Conservation (phyloP, 2,888 invertebrate genomes). For the Amblyjoppa fuscipennis region DNA sequence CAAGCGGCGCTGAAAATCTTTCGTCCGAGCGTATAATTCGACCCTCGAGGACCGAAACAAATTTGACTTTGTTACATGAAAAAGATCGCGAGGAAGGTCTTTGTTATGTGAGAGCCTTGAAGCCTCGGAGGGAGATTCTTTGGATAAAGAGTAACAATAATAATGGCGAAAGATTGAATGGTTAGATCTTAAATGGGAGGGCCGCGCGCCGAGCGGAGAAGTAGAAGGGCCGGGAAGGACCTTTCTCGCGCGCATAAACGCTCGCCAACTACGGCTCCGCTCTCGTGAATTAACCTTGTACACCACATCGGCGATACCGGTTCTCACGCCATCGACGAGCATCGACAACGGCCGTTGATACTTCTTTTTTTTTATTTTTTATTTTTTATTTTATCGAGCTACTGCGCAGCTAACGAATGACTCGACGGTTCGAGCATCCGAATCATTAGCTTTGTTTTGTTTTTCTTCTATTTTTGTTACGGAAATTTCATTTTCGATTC, state of each 20-base stretch:
- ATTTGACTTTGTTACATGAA: neutral
- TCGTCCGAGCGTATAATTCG: neutral
- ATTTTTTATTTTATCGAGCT: neutral
- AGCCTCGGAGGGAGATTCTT: neutral
- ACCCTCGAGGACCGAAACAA: neutral
- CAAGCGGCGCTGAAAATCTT: neutral
- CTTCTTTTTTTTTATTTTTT: neutral
- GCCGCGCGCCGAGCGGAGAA: neutral
- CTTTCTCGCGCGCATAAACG: conserved; percentile 31
- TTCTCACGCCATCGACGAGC: conserved; percentile 48
- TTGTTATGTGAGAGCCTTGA: conserved; percentile 2
- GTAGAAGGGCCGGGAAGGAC: conserved; percentile 41
- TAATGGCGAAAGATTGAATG: neutral
- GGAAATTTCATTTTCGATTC: neutral
- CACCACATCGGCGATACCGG: conserved; percentile 40
- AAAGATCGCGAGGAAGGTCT: neutral
- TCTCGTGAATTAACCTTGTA: conserved; percentile 62
- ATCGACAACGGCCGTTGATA: conserved; percentile 7
- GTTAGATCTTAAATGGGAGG: neutral
- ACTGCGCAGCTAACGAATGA: conserved; percentile 4
- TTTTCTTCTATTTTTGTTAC: neutral
- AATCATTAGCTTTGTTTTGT: neutral
- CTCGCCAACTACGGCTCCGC: conserved; percentile 10
- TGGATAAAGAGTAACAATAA: neutral
- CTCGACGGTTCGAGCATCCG: neutral